Evolutionary conservation across 2,888 invertebrate species (phyloP), one percentile per base, ranked within the genome.

Genomic region (Stomorhina lunata): DNA sequence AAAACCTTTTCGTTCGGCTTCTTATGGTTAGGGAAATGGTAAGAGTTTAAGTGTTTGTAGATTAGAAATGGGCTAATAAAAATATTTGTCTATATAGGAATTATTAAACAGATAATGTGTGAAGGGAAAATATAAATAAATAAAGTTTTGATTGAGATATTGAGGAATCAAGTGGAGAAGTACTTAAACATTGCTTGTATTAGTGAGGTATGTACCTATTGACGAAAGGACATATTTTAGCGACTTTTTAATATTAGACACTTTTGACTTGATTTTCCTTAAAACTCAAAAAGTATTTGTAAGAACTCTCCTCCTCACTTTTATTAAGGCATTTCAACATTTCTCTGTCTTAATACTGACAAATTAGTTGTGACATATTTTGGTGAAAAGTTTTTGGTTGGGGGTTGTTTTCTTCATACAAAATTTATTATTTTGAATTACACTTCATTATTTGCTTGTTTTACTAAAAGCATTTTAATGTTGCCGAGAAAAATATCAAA

Each of bases 391-490:
- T n/a, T 17, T n/a, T n/a, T n/a, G n/a, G n/a, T n/a, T 20, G 17
- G 53, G 73, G 63, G 63, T 65, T 40, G 32, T 40, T 37, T 53
- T 22, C 3, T 5, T 55, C n/a, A n/a, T 73, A 43, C 55, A 73
- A 43, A 53, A 65, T 73, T 73, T 73, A 65, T 65, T 22, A 73
- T 69, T 37, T 10, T 27, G 37, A n/a, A 72, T 61, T 53, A 61
- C 50, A 40, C 50, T 27, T 55, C 27, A 63, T 73, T 65, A 10
- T 50, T 59, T 37, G 7, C 43, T 59, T 66, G 43, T 76, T 20
- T 2, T 40, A 20, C 37, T 68, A 76, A 68, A 76, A 76, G 76
- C 76, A 50, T 66, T 59, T 9, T 76, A 27, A 61, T 76, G 76
- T 68, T 59, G 20, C 20, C 6, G 10, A n/a, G n/a, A n/a, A n/a